Evolutionary conservation across 2,113 vertebrate genomes (phyloP).

Genomic region (Sprattus sprattus): DNA sequence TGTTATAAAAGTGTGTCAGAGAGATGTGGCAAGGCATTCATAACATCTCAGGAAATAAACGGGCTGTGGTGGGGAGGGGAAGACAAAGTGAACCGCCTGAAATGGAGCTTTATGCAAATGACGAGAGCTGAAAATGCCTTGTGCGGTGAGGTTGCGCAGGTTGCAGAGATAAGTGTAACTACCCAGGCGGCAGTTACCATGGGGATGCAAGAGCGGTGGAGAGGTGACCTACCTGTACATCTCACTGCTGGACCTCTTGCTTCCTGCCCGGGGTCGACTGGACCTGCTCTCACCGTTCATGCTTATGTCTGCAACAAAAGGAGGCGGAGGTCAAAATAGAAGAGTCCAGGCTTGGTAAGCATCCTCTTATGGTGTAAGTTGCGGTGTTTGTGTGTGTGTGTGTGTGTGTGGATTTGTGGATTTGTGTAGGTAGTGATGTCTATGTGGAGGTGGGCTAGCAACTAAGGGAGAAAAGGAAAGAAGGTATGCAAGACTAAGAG

Average conservation of each 20-base stretch:
- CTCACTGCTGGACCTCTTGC: slow-evolving; percentile 32
- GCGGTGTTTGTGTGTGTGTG: neutral
- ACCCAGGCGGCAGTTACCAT: neutral
- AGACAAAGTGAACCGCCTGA: neutral
- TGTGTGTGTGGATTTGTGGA: neutral
- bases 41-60: neutral
- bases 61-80: neutral
- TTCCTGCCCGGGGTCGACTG: slow-evolving; percentile 27
- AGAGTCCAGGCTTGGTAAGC: neutral
- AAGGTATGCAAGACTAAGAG: neutral
- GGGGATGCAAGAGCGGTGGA: neutral
- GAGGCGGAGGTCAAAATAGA: neutral
- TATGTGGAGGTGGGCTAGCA: neutral
- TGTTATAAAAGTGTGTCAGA: neutral
- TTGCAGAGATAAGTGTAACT: neutral
- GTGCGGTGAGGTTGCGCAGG: neutral
- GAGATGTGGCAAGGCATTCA: neutral
- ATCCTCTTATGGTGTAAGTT: no score
- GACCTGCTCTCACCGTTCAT: slow-evolving; percentile 39
- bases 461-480: neutral
- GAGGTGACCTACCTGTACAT: slow-evolving; percentile 39
- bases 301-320: slow-evolving; percentile 21
- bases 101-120: slow-evolving; percentile 12
- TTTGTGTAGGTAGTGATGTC: neutral
- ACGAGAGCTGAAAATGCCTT: neutral